A percentile compares a stretch with the other conserved stretches of the same genome.
These are phyloP conservation scores for Laticauda laticaudata DNA, from an alignment of 2,113 vertebrate species.

Conservation along the genomic window DNA sequence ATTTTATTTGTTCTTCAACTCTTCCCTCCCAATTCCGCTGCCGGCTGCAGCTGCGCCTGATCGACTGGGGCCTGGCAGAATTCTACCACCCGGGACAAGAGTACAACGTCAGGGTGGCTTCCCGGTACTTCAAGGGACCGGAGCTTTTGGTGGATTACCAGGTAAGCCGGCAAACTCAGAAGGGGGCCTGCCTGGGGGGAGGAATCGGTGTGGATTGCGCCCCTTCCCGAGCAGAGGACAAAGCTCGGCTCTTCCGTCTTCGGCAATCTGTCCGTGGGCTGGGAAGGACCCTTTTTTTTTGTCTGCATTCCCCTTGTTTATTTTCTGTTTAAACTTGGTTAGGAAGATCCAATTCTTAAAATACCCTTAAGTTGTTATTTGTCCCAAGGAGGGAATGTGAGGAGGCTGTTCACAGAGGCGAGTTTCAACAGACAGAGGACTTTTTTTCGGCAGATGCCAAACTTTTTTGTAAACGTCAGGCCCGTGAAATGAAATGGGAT, in stretches of 20 bases:
- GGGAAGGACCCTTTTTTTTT: no score
- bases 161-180: slow-evolving; percentile 49
- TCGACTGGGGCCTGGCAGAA: slow-evolving; percentile 87
- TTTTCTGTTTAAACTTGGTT: no score
- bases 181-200: not conserved
- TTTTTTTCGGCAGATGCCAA: no score
- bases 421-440: no score
- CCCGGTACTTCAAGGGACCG: slow-evolving; percentile 85
- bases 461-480: no score
- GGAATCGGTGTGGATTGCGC: rapidly evolving
- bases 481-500: no score
- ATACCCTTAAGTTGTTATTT: no score
- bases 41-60: slow-evolving; percentile 77
- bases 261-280: not conserved
- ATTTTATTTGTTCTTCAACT: not conserved
- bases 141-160: slow-evolving; percentile 86
- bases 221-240: not conserved
- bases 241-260: not conserved
- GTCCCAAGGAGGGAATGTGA: no score
- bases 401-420: no score
- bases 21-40: not conserved
- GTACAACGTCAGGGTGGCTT: slow-evolving; percentile 85
- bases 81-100: slow-evolving; percentile 87
- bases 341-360: no score
- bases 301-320: no score